Conservation (phyloP, 2,113 vertebrate genomes). For the Prolemur simus region DNA sequence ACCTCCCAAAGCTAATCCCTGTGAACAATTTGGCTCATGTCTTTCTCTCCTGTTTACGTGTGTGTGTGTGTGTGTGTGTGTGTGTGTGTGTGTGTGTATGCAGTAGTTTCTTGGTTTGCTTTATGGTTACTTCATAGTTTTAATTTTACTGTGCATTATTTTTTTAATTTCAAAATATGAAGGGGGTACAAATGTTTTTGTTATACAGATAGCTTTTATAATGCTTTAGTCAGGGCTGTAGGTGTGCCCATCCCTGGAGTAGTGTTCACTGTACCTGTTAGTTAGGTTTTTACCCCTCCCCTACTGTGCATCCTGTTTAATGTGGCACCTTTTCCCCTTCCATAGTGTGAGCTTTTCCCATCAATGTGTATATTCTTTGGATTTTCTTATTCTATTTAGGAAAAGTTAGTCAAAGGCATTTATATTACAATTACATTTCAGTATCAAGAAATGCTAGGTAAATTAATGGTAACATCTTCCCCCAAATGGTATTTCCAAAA, state of each 20-base stretch:
- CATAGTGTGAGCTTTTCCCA: not conserved
- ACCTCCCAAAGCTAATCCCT: not conserved
- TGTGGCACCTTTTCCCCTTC: not conserved
- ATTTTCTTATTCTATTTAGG: not conserved
- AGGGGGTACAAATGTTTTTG: no score
- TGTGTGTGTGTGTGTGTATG: rapidly evolving
- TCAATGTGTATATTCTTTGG: not conserved
- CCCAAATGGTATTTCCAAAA: not conserved
- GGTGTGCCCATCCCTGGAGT: no score
- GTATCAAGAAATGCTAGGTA: not conserved
- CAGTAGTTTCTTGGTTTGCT: not conserved
- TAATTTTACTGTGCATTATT: not conserved
- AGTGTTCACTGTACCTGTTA: no score
- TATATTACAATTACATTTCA: not conserved
- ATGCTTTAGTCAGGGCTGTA: no score
- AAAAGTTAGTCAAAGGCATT: not conserved
- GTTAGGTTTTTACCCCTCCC: no score
- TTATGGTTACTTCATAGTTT: not conserved
- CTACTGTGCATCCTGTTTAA: not conserved
- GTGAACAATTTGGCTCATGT: not conserved
- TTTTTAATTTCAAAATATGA: no score
- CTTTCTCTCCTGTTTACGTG: not conserved
- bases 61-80: no score
- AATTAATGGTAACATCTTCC: not conserved
- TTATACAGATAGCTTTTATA: no score